Evolutionary conservation across 92 coral and sea anemone genomes (phyloP).

Genomic region (Phymanthus crucifer): DNA sequence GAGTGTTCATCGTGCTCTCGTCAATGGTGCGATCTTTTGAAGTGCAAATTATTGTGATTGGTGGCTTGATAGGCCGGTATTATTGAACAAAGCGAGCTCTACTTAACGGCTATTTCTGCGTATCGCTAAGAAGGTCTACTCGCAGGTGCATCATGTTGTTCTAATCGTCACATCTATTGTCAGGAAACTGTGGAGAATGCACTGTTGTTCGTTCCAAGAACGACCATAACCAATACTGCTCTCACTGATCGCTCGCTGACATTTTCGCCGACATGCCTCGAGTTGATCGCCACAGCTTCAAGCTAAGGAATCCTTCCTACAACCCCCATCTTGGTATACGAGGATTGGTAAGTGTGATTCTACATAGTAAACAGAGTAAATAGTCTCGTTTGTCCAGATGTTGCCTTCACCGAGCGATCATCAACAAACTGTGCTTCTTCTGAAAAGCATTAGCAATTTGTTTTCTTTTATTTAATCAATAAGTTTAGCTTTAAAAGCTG

Average conservation of each 20-base stretch:
- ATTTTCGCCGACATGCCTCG: conserved; percentile 24
- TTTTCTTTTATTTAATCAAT: background rate
- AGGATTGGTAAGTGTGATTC: conserved; percentile 37
- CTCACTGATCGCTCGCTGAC: background rate
- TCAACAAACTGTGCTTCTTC: background rate
- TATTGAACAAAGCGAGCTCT: conserved; percentile 6
- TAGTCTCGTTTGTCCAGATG: too few species aligned
- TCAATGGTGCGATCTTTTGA: conserved; percentile 28
- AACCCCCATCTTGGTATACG: conserved; percentile 50
- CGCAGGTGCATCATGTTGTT: conserved; percentile 15
- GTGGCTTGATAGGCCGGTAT: conserved; percentile 14
- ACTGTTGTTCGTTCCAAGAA: background rate
- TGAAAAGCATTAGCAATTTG: background rate
- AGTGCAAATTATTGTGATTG: conserved; percentile 35
- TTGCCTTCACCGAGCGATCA: background rate
- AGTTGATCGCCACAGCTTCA: conserved; percentile 46
- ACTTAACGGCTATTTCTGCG: conserved; percentile 21
- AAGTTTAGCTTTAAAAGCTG: too few species aligned
- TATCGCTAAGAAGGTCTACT: background rate
- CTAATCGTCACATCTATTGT: conserved; percentile 21
- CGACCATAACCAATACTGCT: background rate
- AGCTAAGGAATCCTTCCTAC: conserved; percentile 48
- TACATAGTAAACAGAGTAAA: too few species aligned
- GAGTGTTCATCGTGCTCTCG: conserved; percentile 19
- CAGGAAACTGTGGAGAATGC: conserved; percentile 17